Evolutionary conservation across 2,888 invertebrate genomes (phyloP).

Genomic region (Erebia palarica): DNA sequence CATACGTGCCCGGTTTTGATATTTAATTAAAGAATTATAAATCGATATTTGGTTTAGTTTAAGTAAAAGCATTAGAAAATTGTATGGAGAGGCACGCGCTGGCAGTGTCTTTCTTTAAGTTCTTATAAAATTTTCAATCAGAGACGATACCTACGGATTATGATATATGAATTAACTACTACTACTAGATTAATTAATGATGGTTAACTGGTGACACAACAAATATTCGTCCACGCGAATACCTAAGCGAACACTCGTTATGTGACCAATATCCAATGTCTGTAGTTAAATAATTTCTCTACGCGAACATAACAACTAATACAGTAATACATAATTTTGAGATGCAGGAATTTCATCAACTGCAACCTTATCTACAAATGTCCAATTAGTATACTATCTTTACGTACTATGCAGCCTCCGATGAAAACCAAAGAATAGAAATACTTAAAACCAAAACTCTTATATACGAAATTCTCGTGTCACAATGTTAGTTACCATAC

Average conservation of each 20-base stretch:
- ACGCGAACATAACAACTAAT: conserved; percentile 51
- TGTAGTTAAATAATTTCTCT: conserved; percentile 21
- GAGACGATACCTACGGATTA: too few species aligned
- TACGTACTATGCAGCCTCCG: conserved; percentile 47
- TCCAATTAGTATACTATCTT: conserved; percentile 44
- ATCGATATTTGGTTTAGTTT: too few species aligned
- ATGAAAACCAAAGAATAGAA: conserved; percentile 1
- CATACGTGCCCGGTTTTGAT: too few species aligned
- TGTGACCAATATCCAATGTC: neutral
- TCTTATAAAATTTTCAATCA: too few species aligned
- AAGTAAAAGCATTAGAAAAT: too few species aligned
- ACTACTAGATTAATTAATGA: neutral
- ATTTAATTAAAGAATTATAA: too few species aligned
- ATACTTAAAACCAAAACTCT: neutral
- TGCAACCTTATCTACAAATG: conserved; percentile 57
- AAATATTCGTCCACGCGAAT: neutral
- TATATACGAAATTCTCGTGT: too few species aligned
- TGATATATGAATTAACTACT: neutral
- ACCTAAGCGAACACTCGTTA: neutral
- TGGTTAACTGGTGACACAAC: neutral
- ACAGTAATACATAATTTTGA: conserved; percentile 56
- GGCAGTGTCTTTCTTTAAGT: too few species aligned
- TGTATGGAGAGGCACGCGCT: too few species aligned
- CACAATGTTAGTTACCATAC: too few species aligned
- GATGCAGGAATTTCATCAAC: conserved; percentile 54